Evolutionary conservation across 2,113 vertebrate genomes (phyloP).

Genomic region (Castor canadensis): DNA sequence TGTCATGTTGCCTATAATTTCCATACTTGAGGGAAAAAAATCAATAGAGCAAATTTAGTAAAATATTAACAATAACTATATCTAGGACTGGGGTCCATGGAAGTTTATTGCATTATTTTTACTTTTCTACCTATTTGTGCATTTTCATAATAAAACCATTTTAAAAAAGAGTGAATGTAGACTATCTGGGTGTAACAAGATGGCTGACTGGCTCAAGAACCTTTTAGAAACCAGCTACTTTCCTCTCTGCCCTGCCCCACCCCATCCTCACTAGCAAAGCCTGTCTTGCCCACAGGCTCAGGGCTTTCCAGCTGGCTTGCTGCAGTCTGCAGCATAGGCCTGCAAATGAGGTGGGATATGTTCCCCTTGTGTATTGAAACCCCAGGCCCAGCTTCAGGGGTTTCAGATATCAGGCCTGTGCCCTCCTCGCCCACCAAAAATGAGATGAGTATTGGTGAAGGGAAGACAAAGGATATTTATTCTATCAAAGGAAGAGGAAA

Average conservation of each 20-base stretch:
- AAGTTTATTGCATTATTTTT: neutral
- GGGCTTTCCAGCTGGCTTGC: neutral
- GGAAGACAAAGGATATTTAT: too few species aligned
- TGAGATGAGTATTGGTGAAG: too few species aligned
- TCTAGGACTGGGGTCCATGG: neutral
- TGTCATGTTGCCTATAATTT: neutral
- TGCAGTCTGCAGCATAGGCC: rapidly evolving
- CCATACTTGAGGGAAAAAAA: neutral
- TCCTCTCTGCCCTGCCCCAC: neutral
- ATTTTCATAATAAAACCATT: neutral
- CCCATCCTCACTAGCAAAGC: neutral
- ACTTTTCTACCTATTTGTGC: neutral
- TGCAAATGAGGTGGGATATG: neutral
- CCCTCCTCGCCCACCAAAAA: too few species aligned
- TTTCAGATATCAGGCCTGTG: too few species aligned
- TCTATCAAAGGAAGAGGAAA: too few species aligned
- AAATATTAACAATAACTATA: neutral
- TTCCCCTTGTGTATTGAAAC: too few species aligned
- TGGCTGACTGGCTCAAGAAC: neutral
- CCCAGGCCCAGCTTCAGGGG: too few species aligned
- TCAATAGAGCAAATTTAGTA: neutral
- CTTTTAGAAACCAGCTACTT: neutral
- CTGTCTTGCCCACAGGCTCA: neutral
- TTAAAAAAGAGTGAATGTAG: neutral
- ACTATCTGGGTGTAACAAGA: neutral